phyloP scores from a whole-genome alignment of 2,888 invertebrate species.

The Maniola hyperantus region DNA sequence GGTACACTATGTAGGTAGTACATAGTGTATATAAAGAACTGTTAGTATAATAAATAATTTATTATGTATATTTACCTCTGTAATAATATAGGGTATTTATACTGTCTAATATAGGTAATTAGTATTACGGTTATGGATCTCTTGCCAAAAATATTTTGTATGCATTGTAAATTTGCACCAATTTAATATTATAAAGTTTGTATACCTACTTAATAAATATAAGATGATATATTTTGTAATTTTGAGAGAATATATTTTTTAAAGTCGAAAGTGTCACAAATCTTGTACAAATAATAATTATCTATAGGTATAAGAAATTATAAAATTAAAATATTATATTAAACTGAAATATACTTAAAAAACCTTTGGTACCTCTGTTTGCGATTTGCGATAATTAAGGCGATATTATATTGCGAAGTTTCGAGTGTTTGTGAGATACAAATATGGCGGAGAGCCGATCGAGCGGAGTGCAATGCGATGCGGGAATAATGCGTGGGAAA shows the following conservation, averaged over 20 bases:
- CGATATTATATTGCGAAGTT: no score
- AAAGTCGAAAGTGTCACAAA: conserved; percentile 2
- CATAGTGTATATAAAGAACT: neutral
- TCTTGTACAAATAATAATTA: conserved; percentile 9
- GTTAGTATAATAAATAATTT: neutral
- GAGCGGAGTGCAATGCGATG: no score
- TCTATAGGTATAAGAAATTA: neutral
- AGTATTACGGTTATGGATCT: conserved; percentile 21
- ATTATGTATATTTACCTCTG: neutral
- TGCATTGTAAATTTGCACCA: conserved; percentile 22
- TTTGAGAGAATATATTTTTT: conserved; percentile 17
- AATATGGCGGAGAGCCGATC: no score
- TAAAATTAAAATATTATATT: neutral
- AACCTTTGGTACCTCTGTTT: neutral
- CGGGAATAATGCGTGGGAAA: no score
- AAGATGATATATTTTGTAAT: conserved; percentile 9
- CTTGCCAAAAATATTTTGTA: conserved; percentile 22
- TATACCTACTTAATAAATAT: neutral
- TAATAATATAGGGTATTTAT: neutral
- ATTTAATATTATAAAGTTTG: conserved; percentile 7
- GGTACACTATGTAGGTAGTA: no score
- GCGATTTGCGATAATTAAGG: no score
- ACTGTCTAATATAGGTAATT: conserved; percentile 3
- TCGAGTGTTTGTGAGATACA: no score
- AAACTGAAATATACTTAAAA: neutral